Base-by-base conservation (phyloP, 2,888 invertebrate genomes). In the Micoletzkya japonica region DNA sequence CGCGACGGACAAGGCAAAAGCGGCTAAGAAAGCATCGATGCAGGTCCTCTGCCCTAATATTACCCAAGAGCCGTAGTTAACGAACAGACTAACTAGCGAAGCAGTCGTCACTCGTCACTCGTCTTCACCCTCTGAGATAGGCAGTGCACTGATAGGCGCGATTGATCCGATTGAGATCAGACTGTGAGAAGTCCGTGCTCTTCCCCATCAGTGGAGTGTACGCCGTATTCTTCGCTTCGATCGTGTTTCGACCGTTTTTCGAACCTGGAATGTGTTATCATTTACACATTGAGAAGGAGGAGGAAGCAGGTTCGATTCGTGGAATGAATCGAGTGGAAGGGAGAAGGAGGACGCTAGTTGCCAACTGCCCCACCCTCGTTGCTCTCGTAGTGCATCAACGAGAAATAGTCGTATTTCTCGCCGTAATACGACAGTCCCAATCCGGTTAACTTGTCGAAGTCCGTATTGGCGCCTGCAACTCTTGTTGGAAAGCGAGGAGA, bases 311-410 rank as follows among this genome's bases (percentile, higher is more conserved):
- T n/a, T n/a, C n/a, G n/a, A n/a, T n/a, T n/a, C n/a, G n/a, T 10
- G 17, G 17, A 59, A 32, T n/a, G 4, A 14, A 67, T 14, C 24
- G 26, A 28, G 30, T 1, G 32, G 37, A 3, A 30, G 20, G 58
- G 20, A 68, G 24, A 14, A 56, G 36, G 20, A 30, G 24, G 17
- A 66, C 50, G 10, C 14, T 56, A 10, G 7, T 24, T 24, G 14
- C 24, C 24, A 10, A 10, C 32, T 24, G 14, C 10, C 59, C 30
- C 26, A 36, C 79, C 79, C 44, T 79, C 79, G 59, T 76, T 78
- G 57, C 77, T 76, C 49, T 79, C 79, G 52, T 79, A 79, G 72
- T 84, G 83, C 83, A 83, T 84, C n/a, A 83, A 81, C 28, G 82
- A 83, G 32, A 79, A 80, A 69, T 83, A 84, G 71, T 84, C 84